phyloP scores from a whole-genome alignment of 2,797 vertebrate species.

The Enoplosus armatus region DNA sequence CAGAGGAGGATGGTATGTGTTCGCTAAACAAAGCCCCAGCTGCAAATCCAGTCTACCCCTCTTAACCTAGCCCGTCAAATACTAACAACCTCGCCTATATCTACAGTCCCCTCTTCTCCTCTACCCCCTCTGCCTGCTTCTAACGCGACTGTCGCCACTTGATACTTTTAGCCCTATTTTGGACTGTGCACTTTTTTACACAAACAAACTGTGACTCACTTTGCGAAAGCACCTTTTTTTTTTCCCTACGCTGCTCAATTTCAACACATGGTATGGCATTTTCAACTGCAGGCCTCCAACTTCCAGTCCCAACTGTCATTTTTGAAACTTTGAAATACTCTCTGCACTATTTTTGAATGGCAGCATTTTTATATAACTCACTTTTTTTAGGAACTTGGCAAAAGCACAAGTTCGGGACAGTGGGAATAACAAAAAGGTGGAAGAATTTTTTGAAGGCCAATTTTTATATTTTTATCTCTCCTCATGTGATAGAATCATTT shows the following conservation, averaged over 20 bases:
- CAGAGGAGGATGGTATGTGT: constrained; percentile 99
- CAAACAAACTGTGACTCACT: constrained; percentile 60
- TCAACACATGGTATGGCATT: constrained; percentile 86
- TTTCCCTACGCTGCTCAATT: constrained; percentile 73
- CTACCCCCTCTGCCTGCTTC: constrained; percentile 68
- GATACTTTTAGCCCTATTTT: constrained; percentile 60
- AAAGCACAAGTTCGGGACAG: constrained; percentile 79
- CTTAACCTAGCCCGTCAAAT: constrained; percentile 68
- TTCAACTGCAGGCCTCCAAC: constrained; percentile 79
- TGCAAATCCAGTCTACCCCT: constrained; percentile 69
- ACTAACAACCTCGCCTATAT: constrained; percentile 74
- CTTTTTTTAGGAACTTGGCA: constrained; percentile 79
- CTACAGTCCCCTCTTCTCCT: constrained; percentile 68
- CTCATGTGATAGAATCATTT: constrained; percentile 81
- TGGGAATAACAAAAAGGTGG: constrained; percentile 83
- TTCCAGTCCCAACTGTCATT: constrained; percentile 84
- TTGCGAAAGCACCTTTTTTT: constrained; percentile 65
- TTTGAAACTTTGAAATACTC: constrained; percentile 57
- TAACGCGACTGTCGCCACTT: constrained; percentile 63
- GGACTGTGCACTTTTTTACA: constrained; percentile 68
- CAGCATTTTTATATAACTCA: constrained; percentile 52
- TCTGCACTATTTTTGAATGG: constrained; percentile 82
- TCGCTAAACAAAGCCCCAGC: constrained; percentile 65
- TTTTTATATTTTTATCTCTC: constrained; percentile 64
- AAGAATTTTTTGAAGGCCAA: constrained; percentile 85